Evolutionary conservation across 2,797 vertebrate genomes (phyloP), one percentile per base, ranked within the genome.

Genomic region (Lepus oiostolus): DNA sequence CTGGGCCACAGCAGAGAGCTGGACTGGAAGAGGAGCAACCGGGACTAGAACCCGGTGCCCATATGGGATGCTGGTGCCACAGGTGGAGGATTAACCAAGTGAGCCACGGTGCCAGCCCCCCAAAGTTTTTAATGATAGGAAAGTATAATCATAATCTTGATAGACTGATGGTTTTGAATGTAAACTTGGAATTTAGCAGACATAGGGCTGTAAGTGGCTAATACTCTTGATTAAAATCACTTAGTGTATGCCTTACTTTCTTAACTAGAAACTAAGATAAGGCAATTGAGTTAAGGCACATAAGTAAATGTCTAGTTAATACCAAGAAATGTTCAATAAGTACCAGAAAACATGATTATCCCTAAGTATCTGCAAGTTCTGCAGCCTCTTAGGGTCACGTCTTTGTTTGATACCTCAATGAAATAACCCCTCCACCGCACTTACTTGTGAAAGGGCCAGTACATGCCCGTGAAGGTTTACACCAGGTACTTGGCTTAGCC

Each of bases 121-220:
- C 38, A 38, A 38, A 38, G 38, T 38, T 38, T 38, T 38, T 38
- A 68, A 32, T 68, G 62, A 74, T n/a, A 60, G 24, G 19, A 84
- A 79, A 38, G 38, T 93, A 22, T 42, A 52, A 47, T 63, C 17
- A 81, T 28, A 88, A 26, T 70, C 24, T 84, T 85, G 54, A 13
- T 38, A 85, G 77, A 75, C 19, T 7, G 47, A 0, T 50, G 42
- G 42, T 63, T 83, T 62, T 32, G 32, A 79, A 50, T 62, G 38
- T 84, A 42, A 84, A 83, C 77, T 92, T 79, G 67, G n/a, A 95
- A 70, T 84, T 90, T 81, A 58, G 60, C 19, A 68, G 19, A 88
- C 67, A 90, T 79, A 62, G 54, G n/a, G 16, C 76, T 82, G 30
- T n/a, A 26, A 13, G 26, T 68, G 42, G n/a, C 28, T 84, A n/a